Percentiles rank a stretch among this genome's conserved stretches.
Conservation (phyloP, 2,113 vertebrate genomes). For the Seriola aureovittata region DNA sequence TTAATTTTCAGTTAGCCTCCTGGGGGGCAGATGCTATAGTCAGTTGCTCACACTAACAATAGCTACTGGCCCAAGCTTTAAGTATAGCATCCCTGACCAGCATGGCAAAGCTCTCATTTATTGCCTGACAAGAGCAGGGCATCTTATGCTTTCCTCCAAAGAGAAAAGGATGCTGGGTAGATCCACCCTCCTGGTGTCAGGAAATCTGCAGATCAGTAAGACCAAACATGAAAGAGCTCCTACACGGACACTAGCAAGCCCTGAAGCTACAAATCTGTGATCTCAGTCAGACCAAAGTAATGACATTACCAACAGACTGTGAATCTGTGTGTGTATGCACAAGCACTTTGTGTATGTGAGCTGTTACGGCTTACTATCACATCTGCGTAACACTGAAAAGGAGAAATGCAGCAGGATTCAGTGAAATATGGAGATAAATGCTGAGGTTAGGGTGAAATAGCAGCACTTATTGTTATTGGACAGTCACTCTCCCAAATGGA, state of each 20-base stretch:
- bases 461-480: conserved; percentile 40
- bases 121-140: conserved; percentile 20
- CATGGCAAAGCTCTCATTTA: conserved; percentile 23
- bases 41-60: conserved; percentile 8
- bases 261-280: conserved; percentile 46
- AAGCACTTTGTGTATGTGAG: conserved; percentile 1
- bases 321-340: conserved; percentile 21
- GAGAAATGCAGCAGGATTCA: conserved; percentile 24
- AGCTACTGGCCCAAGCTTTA: conserved; percentile 21
- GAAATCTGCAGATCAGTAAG: conserved; percentile 49
- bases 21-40: background rate
- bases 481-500: conserved; percentile 28
- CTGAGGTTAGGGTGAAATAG: conserved; percentile 30
- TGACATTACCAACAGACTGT: conserved; percentile 46
- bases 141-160: conserved; percentile 29
- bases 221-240: conserved; percentile 58
- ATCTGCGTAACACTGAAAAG: conserved; percentile 25
- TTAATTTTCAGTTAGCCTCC: conserved; percentile 20
- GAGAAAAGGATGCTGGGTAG: conserved; percentile 42
- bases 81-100: conserved; percentile 28
- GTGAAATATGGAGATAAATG: conserved; percentile 39
- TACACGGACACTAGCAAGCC: conserved; percentile 39
- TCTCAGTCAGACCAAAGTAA: conserved; percentile 43
- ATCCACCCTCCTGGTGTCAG: conserved; percentile 49
- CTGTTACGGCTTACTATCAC: background rate